Evolutionary conservation across 30 jellyfish, hydroid and myxozoan species (phyloP), one percentile per base, ranked within the genome.

Genomic region (Cassiopea andromeda): DNA sequence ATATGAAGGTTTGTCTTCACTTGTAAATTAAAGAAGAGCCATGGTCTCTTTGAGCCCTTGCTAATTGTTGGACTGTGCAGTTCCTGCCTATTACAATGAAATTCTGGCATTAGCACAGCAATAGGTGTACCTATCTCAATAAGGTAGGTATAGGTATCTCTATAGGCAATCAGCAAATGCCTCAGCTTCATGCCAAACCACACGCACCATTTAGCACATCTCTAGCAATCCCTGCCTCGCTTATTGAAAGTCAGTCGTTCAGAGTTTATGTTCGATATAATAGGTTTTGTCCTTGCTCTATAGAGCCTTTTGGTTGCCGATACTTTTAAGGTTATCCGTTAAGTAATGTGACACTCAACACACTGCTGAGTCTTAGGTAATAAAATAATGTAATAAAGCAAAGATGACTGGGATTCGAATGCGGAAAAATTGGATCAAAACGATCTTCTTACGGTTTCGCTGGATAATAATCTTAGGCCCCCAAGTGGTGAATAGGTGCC

Each of bases 401-500:
- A 76, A 87, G 94, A 78, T 49, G 90, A 71, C 77, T 75, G 82
- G 44, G 74, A 87, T 77, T 78, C 64, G 90, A 66, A 78, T 87
- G 77, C 87, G 18, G 61, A 43, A 69, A 70, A 87, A 87, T 87
- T 87, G 94, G 94, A 87, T 87, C 85, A 77, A 72, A 87, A 58
- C 82, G 87, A 87, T 87, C 94, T 78, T 49, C 94, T 87, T 77
- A 87, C 64, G 69, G 90, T 71, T 68, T 77, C 90, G 83, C 46
- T 59, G 87, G 81, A 87, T 87, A 87, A 57, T 66, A 77, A 46
- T 77, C 89, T 76, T 87, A 87, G 94, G 94, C 90, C 94, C 94
- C 94, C 94, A 87, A 76, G 90, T 81, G 87, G 49, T 80, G 81
- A 67, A 48, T 49, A 58, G 94, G 94, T 87, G 94, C 94, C 94